phyloP scores from a whole-genome alignment of 2,888 invertebrate genomes.

The Leucozona laternaria region DNA sequence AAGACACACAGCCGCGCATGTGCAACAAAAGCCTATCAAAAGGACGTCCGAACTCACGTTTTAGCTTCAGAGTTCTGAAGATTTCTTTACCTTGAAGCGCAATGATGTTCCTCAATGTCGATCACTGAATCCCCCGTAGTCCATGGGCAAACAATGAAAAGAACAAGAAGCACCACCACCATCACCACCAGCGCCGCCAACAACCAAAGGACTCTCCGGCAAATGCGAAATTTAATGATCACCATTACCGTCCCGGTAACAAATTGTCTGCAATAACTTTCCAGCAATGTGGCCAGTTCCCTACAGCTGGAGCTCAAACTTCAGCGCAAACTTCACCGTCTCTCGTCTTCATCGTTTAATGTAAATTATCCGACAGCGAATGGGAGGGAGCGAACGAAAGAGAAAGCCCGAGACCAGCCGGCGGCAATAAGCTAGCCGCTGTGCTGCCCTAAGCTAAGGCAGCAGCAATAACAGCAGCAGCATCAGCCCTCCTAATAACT shows the following conservation, averaged over 20 bases:
- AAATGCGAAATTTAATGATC: slow-evolving; percentile 71
- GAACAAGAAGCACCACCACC: slow-evolving; percentile 9
- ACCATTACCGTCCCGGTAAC: slow-evolving; percentile 69
- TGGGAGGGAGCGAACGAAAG: slow-evolving; percentile 58
- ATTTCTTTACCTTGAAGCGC: slow-evolving; percentile 5
- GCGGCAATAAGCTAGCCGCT: slow-evolving; percentile 16
- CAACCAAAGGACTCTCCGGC: slow-evolving; percentile 33
- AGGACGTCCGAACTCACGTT: slow-evolving; percentile 43
- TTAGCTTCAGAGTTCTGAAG: slow-evolving; percentile 19
- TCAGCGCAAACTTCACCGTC: neutral
- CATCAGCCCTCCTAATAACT: slow-evolving; percentile 67
- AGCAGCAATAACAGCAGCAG: neutral
- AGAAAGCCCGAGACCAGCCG: slow-evolving; percentile 56
- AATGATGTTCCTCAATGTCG: slow-evolving; percentile 44
- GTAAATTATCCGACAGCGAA: slow-evolving; percentile 60
- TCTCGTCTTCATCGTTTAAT: slow-evolving; percentile 56
- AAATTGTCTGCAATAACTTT: slow-evolving; percentile 73
- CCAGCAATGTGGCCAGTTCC: slow-evolving; percentile 25
- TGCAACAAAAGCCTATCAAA: slow-evolving; percentile 36
- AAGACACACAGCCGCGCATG: neutral
- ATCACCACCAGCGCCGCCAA: slow-evolving; percentile 20
- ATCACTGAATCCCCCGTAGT: slow-evolving; percentile 27
- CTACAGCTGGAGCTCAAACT: neutral
- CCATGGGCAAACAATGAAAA: slow-evolving; percentile 20
- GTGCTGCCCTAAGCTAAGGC: slow-evolving; percentile 22